Evolutionary conservation across 2,888 invertebrate species (phyloP).

Genomic region (Acrocyrtus sp.): DNA sequence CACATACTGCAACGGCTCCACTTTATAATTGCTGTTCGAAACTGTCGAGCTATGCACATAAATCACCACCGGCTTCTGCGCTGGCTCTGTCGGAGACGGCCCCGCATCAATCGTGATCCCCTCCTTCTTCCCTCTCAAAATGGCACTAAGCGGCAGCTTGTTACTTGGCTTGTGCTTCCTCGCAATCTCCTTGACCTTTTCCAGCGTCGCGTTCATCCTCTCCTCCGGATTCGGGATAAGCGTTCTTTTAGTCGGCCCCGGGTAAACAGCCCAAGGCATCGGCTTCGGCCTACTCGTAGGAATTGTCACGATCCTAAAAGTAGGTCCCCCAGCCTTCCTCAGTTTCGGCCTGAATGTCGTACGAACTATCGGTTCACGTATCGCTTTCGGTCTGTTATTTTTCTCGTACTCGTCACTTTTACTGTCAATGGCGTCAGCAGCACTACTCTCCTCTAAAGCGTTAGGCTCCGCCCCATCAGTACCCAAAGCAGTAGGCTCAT

Average conservation of each 20-base stretch:
- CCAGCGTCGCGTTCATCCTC: too few relatives aligned
- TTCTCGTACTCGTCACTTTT: not conserved
- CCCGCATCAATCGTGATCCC: slow-evolving; percentile 5
- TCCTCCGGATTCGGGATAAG: slow-evolving; percentile 1
- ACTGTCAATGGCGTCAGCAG: slow-evolving; percentile 2
- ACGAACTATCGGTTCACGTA: too few relatives aligned
- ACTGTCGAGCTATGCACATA: slow-evolving; percentile 42
- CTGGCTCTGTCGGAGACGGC: slow-evolving; percentile 7
- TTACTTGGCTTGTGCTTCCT: slow-evolving; percentile 40
- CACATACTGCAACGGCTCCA: slow-evolving; percentile 35
- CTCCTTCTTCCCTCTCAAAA: slow-evolving; percentile 17
- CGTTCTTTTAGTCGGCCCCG: not conserved
- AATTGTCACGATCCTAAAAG: slow-evolving; percentile 42
- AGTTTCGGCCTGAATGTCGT: slow-evolving; percentile 26
- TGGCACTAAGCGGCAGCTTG: slow-evolving; percentile 23
- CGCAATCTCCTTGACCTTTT: slow-evolving; percentile 37
- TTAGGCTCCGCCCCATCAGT: not conserved
- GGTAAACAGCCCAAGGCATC: not conserved
- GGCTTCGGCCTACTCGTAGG: slow-evolving; percentile 25
- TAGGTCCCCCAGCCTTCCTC: slow-evolving; percentile 19
- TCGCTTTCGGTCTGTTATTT: slow-evolving; percentile 7
- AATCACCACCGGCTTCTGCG: slow-evolving; percentile 35
- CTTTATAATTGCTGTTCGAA: slow-evolving; percentile 26
- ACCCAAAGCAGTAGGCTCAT: slow-evolving; percentile 17
- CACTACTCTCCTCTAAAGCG: not conserved